These are phyloP conservation scores for Hydra vulgaris DNA, from an alignment of 30 jellyfish, hydroid and myxozoan genomes.

Conservation along the genomic window DNA sequence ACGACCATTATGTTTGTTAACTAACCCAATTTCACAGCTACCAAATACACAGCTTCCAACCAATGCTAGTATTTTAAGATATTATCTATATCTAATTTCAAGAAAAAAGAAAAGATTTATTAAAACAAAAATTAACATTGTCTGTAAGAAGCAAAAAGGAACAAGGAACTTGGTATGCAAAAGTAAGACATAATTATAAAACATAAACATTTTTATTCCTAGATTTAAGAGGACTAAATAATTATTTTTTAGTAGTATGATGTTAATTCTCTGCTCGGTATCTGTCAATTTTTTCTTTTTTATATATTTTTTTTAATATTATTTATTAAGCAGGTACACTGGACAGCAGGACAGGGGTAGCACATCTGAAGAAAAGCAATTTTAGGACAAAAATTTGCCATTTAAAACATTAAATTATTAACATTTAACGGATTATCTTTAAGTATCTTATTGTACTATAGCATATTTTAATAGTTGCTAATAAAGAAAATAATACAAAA, in stretches of 20 bases:
- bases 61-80: not conserved
- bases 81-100: not conserved
- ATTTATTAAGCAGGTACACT: too few relatives aligned
- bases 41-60: not conserved
- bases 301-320: too few relatives aligned
- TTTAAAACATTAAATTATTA: too few relatives aligned
- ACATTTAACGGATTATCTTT: too few relatives aligned
- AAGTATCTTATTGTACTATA: too few relatives aligned
- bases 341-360: too few relatives aligned
- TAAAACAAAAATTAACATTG: not conserved
- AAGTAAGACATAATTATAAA: not conserved
- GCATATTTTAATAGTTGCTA: too few relatives aligned
- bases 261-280: not conserved
- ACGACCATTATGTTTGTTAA: not conserved
- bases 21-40: not conserved
- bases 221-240: not conserved
- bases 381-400: too few relatives aligned
- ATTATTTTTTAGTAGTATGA: not conserved
- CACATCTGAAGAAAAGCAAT: too few relatives aligned
- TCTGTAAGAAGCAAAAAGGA: not conserved
- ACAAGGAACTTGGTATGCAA: not conserved
- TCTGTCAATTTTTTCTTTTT: too few relatives aligned
- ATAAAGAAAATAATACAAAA: too few relatives aligned
- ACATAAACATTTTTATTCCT: not conserved
- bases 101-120: not conserved